A percentile compares a stretch with the other conserved stretches of the same genome.
Conservation (phyloP, 2,113 vertebrate genomes). For the Gopherus evgoodei region DNA sequence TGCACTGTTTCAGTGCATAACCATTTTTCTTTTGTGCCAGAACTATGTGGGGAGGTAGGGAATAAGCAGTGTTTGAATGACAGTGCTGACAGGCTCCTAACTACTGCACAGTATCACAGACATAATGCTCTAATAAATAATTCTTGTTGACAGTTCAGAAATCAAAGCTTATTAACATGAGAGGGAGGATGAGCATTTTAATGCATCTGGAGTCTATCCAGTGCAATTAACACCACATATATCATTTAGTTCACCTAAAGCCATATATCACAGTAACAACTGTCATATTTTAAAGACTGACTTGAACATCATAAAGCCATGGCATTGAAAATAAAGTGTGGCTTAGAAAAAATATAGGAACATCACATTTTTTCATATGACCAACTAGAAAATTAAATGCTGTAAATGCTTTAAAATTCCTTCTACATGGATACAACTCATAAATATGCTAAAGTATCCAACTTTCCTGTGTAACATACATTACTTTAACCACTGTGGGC, state of each 20-base stretch:
- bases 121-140: constrained; percentile 61
- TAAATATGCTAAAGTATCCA: constrained; percentile 33
- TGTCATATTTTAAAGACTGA: constrained; percentile 22
- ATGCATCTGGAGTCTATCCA: constrained; percentile 70
- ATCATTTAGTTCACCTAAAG: constrained; percentile 61
- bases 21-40: constrained; percentile 4
- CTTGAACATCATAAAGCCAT: not conserved
- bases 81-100: not conserved
- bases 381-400: constrained; percentile 34
- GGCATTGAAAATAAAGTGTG: constrained; percentile 53
- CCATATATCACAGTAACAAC: constrained; percentile 66
- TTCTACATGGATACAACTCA: not conserved
- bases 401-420: constrained; percentile 15
- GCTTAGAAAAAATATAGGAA: constrained; percentile 48
- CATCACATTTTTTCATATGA: constrained; percentile 33
- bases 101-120: constrained; percentile 40
- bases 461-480: constrained; percentile 7
- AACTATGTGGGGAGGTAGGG: not conserved
- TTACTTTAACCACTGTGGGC: not conserved
- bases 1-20: not conserved
- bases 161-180: constrained; percentile 64
- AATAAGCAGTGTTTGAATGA: not conserved
- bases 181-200: constrained; percentile 44
- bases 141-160: constrained; percentile 57
- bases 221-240: constrained; percentile 53